Percentiles rank a stretch among this genome's conserved stretches.
phyloP scores from a whole-genome alignment of 2,113 vertebrate species.

The Dasypus novemcinctus region DNA sequence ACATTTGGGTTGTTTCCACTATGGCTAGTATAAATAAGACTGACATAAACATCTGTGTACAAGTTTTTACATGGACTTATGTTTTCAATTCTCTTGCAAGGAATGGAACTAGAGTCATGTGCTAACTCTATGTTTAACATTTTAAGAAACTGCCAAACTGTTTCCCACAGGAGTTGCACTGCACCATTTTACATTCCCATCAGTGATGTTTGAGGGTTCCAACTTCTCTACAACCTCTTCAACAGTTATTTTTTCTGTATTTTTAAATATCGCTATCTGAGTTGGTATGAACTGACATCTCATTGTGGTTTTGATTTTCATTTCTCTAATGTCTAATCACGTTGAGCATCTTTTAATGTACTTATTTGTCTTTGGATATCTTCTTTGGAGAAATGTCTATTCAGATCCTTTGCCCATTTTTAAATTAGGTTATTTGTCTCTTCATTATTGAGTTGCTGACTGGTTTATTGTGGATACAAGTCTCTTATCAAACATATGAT shows the following conservation, averaged over 20 bases:
- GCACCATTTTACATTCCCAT: neutral
- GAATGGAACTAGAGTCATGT: neutral
- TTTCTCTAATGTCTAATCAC: neutral
- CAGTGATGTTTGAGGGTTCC: neutral
- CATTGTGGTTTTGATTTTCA: neutral
- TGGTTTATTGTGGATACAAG: neutral
- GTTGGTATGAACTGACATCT: neutral
- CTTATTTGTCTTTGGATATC: neutral
- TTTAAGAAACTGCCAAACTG: neutral
- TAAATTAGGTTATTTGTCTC: neutral
- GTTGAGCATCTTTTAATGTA: neutral
- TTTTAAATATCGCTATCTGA: neutral
- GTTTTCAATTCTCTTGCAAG: neutral
- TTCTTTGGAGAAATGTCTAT: conserved; percentile 26
- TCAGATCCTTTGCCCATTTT: neutral
- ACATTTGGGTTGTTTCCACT: neutral
- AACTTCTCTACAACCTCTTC: neutral
- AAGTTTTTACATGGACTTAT: neutral
- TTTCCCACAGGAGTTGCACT: neutral
- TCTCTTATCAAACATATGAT: neutral
- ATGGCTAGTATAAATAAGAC: neutral
- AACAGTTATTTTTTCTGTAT: neutral
- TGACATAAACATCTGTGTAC: neutral
- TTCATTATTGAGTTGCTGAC: neutral
- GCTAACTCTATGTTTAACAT: neutral